Conservation (phyloP, 2,797 vertebrate genomes). For the Furcifer pardalis region DNA sequence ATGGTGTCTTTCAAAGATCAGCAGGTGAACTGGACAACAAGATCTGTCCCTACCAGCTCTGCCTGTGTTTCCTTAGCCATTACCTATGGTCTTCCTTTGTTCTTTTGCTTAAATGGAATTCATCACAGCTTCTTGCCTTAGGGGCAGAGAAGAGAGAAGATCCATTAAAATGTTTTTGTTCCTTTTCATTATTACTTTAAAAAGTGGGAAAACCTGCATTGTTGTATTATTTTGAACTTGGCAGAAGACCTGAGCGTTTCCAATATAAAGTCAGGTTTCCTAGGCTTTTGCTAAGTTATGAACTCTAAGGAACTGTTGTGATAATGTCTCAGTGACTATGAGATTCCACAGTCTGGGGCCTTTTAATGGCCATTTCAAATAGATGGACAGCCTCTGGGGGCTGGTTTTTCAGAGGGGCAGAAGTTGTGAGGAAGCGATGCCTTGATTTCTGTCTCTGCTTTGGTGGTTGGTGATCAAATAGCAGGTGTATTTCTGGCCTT, state of each 20-base stretch:
- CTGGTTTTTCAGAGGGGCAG: no score
- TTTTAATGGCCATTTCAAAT: no score
- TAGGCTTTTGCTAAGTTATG: not conserved
- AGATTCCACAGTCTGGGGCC: no score
- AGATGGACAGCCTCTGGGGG: no score
- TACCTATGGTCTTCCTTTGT: not conserved
- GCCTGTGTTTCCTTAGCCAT: not conserved
- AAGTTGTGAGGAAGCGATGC: no score
- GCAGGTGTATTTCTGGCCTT: no score
- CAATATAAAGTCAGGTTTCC: not conserved
- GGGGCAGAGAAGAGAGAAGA: not conserved
- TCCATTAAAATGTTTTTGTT: not conserved
- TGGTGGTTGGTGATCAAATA: no score
- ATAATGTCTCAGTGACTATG: not conserved
- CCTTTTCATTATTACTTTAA: not conserved
- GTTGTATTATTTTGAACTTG: not conserved
- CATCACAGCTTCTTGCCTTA: not conserved
- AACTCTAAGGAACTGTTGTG: not conserved
- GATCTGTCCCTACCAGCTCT: not conserved
- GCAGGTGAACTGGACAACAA: not conserved
- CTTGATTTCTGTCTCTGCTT: no score
- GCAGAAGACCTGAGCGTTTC: not conserved
- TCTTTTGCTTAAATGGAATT: not conserved
- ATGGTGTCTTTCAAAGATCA: constrained; percentile 10
- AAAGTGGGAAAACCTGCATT: not conserved